Percentiles rank a stretch among this genome's conserved stretches.
Conservation (phyloP, 2,113 vertebrate species). For the Rhegmatorhina hoffmannsi region DNA sequence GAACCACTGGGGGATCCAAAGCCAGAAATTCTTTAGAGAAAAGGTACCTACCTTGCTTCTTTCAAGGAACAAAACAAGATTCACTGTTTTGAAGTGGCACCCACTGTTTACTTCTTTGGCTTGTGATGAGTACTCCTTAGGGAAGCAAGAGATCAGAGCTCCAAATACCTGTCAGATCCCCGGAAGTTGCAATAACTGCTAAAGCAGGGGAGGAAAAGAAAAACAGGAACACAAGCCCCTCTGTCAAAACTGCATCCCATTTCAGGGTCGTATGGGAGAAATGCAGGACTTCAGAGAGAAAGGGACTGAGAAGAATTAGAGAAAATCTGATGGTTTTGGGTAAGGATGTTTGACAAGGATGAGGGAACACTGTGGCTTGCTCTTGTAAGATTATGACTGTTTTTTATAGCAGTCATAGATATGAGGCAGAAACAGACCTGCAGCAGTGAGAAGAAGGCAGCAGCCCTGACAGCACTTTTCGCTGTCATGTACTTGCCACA, state of each 20-base stretch:
- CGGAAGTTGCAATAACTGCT: neutral
- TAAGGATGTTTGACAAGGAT: neutral
- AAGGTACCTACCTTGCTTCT: neutral
- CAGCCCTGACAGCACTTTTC: neutral
- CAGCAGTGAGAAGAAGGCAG: neutral
- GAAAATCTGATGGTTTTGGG: neutral
- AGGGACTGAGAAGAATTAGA: neutral
- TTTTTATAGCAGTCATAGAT: neutral
- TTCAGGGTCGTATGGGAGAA: neutral
- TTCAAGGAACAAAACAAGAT: neutral
- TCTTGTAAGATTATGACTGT: neutral
- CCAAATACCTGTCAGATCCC: neutral
- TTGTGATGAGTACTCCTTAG: neutral
- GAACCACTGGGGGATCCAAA: neutral
- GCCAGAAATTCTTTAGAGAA: neutral
- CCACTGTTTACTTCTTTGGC: neutral
- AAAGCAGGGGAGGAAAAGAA: neutral
- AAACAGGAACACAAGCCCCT: neutral
- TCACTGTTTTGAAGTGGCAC: neutral
- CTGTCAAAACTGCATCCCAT: neutral
- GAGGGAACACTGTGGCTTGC: neutral
- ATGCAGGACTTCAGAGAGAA: neutral
- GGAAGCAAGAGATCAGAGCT: neutral
- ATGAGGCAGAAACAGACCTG: neutral
- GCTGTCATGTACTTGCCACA: neutral